Base-by-base conservation (phyloP, 2,888 invertebrate species). In the Drosophila tripunctata region DNA sequence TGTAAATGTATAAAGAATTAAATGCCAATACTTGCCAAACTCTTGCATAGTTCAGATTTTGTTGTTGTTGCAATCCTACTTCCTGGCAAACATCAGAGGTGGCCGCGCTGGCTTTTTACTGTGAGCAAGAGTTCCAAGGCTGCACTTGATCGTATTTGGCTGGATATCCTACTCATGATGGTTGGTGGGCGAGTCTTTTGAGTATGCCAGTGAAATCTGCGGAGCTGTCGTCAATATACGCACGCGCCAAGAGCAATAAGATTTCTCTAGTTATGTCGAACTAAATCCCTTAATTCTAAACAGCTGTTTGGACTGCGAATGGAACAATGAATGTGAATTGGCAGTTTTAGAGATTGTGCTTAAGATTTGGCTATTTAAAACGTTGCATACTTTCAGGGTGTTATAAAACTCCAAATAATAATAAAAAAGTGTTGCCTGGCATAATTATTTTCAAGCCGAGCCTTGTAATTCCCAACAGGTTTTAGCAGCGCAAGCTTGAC, bases 171-270 rank as follows among this genome's bases (percentile, higher is more conserved):
- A 21, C 57, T 83, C 5, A 72, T 83, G 85, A 87, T 83, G 83
- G n/a, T n/a, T n/a, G n/a, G 70, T 85, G 7, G 87, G 87, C 27
- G 82, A 85, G 15, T 70, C 58, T 17, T 85, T 83, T 38, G 76
- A 85, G 3, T 57, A 76, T 40, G 68, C 82, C 10, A 50, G 43
- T 31, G 85, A 87, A 33, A 78, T 83, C 12, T 83, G 83, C 19
- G 83, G 83, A 6, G 83, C 83, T 22, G 83, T 83, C 0, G 76
- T 85, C 8, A 83, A 83, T n/a, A 87, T 87, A 43, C 85, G n/a
- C n/a, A n/a, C n/a, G 83, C 91, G 92, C 93, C 22, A 81, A 76
- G 10, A 87, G 69, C 63, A 83, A 87, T 51, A 83, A 83, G 45
- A 83, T 83, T 24, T 87, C 87, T 84, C n/a, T n/a, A n/a, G n/a